Evolutionary conservation across 2,888 invertebrate species (phyloP).

Genomic region (Exocentrus adspersus): DNA sequence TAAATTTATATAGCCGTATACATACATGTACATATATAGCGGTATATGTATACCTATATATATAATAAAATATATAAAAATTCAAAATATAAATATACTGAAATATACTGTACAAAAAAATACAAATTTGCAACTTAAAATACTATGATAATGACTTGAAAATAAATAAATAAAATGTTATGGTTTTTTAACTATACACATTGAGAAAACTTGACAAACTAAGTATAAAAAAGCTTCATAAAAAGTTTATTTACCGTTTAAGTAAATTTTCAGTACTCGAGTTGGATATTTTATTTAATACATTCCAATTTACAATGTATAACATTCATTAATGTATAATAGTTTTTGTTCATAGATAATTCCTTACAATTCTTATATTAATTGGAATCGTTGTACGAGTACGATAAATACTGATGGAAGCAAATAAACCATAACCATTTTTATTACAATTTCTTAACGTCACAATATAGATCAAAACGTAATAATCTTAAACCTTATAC

Average conservation of each 20-base stretch:
- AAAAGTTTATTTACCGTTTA: neutral
- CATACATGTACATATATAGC: no score
- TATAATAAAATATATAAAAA: neutral
- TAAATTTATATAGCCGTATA: no score
- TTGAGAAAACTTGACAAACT: neutral
- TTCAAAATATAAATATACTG: neutral
- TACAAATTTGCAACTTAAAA: neutral
- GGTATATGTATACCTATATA: no score
- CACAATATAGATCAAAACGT: neutral
- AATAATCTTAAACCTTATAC: no score
- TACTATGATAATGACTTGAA: neutral
- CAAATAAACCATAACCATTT: neutral
- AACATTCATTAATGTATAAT: conserved; percentile 3
- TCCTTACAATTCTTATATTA: neutral
- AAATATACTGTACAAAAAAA: no score
- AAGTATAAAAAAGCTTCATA: neutral
- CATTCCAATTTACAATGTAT: conserved; percentile 1
- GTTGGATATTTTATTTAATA: conserved; percentile 3
- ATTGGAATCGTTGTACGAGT: conserved; percentile 3
- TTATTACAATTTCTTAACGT: neutral
- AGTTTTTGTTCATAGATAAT: neutral
- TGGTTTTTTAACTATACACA: neutral
- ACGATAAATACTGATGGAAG: neutral
- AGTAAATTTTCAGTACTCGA: neutral
- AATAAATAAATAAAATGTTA: conserved; percentile 2